Percentiles rank a stretch among this genome's conserved stretches.
Evolutionary conservation across 2,113 vertebrate genomes (phyloP).

Genomic region (Crotalus tigris): DNA sequence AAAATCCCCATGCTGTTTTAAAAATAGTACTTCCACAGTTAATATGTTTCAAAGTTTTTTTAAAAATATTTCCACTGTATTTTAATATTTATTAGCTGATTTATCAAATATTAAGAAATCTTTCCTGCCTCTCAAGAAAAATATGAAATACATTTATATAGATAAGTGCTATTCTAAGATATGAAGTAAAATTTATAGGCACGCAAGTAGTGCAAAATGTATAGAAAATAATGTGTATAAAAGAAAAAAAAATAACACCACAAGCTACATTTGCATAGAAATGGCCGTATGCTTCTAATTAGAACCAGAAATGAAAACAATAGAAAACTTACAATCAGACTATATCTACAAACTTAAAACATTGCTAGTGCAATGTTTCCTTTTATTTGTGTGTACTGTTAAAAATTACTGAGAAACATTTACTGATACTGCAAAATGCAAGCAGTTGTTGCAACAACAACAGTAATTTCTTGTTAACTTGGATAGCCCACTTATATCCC

Average conservation of each 20-base stretch:
- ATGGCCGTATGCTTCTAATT: conserved; percentile 1
- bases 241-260: background rate
- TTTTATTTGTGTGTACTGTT: background rate
- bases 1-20: background rate
- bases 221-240: conserved; percentile 23
- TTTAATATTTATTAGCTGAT: conserved; percentile 35
- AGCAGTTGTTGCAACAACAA: background rate
- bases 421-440: background rate
- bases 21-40: background rate
- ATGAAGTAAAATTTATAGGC: conserved; percentile 20
- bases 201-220: conserved; percentile 14
- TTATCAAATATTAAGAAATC: conserved; percentile 31
- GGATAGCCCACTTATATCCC: background rate
- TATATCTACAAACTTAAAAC: background rate
- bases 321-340: background rate
- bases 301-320: background rate
- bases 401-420: background rate
- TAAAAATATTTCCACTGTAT: background rate
- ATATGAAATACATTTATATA: conserved; percentile 24
- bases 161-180: conserved; percentile 17
- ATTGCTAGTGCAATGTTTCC: background rate
- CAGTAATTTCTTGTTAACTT: background rate
- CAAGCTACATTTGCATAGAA: conserved; percentile 17
- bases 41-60: background rate
- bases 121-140: conserved; percentile 8